Conservation (phyloP, 1,140 invertebrate species). For the Archivesica marissinica region DNA sequence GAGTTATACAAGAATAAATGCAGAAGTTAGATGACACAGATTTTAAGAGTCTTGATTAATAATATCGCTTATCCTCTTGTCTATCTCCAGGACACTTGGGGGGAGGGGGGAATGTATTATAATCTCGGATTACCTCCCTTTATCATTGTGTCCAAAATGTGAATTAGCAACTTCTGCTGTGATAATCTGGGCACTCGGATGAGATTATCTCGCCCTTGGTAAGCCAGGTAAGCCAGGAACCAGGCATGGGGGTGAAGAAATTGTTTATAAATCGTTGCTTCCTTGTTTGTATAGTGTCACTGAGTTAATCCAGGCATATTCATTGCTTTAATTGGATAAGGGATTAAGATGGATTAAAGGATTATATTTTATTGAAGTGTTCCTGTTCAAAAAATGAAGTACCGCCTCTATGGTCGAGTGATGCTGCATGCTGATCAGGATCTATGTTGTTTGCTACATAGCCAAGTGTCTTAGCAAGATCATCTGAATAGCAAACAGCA, state of each 20-base stretch:
- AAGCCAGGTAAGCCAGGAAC: conserved; percentile 11
- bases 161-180: not conserved
- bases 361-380: not conserved
- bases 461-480: too few relatives aligned
- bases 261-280: not conserved
- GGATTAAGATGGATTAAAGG: too few relatives aligned
- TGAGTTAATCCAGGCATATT: conserved; percentile 22
- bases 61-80: too few relatives aligned
- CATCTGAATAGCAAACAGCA: too few relatives aligned
- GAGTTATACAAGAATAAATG: too few relatives aligned
- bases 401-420: too few relatives aligned
- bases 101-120: not conserved
- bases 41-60: too few relatives aligned
- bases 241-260: not conserved
- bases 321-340: conserved; percentile 7
- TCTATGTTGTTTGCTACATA: too few relatives aligned
- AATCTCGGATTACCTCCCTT: conserved; percentile 29
- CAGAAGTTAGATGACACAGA: too few relatives aligned
- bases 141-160: conserved; percentile 4
- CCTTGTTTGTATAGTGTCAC: conserved; percentile 29
- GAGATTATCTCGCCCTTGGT: conserved; percentile 15
- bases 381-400: not conserved
- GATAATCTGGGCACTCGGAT: conserved; percentile 15
- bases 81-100: not conserved
- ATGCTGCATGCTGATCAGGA: too few relatives aligned